Evolutionary conservation across 1,140 invertebrate genomes (phyloP).

Genomic region (Ooceraea biroi): DNA sequence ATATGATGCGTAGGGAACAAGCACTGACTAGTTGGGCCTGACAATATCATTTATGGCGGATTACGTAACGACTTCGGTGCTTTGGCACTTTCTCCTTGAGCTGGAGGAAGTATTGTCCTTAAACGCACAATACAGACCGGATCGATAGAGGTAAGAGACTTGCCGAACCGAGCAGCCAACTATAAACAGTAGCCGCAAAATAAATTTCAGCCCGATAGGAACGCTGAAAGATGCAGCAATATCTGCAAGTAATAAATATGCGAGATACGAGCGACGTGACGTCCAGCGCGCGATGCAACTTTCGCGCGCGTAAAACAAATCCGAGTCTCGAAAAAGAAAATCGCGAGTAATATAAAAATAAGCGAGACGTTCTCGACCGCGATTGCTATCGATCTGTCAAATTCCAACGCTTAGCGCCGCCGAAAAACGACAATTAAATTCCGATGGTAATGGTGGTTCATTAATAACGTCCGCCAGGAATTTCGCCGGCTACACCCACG

Average conservation of each 20-base stretch:
- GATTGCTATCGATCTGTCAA: not conserved
- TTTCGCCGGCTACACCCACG: conserved; percentile 59
- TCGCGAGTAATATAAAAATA: not conserved
- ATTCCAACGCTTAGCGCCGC: not conserved
- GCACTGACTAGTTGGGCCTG: conserved; percentile 74
- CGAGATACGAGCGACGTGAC: not conserved
- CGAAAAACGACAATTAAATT: conserved; percentile 67
- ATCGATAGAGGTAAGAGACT: conserved; percentile 19
- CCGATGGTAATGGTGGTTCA: conserved; percentile 47
- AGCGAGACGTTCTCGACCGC: not conserved
- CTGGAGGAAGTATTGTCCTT: conserved; percentile 79
- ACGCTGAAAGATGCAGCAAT: not conserved
- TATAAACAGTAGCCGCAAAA: not conserved
- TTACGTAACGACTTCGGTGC: conserved; percentile 82
- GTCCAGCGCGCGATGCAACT: not conserved
- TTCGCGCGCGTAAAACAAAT: not conserved
- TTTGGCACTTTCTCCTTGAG: conserved; percentile 81
- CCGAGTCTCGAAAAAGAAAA: not conserved
- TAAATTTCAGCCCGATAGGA: too few relatives aligned
- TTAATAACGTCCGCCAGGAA: conserved; percentile 53
- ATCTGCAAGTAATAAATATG: conserved; percentile 1
- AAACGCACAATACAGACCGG: conserved; percentile 52
- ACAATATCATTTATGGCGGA: conserved; percentile 85
- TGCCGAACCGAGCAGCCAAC: not conserved
- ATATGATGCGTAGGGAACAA: conserved; percentile 73